Percentiles rank a stretch among this genome's conserved stretches.
phyloP scores from a whole-genome alignment of 2,888 invertebrate species.

The Helicoverpa assulta region DNA sequence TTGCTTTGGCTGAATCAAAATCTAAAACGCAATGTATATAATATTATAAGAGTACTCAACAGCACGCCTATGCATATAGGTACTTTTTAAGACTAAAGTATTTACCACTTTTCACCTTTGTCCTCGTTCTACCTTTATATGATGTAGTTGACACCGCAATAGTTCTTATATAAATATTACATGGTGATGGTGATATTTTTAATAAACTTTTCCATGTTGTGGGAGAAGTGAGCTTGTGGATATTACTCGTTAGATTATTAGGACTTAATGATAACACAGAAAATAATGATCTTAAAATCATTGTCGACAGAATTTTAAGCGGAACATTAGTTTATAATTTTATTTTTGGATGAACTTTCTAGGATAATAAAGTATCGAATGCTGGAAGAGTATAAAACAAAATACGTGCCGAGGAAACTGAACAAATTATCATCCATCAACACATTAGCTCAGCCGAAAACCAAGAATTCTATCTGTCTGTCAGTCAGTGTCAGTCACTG shows the following conservation, averaged over 20 bases:
- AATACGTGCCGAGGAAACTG: too few relatives aligned
- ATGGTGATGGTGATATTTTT: slow-evolving; percentile 6
- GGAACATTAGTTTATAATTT: neutral
- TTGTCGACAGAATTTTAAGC: slow-evolving; percentile 11
- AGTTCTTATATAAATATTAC: slow-evolving; percentile 4
- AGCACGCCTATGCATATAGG: too few relatives aligned
- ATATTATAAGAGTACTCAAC: too few relatives aligned
- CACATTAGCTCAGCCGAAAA: too few relatives aligned
- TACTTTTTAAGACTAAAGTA: neutral
- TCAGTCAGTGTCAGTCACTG: too few relatives aligned
- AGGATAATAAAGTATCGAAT: too few relatives aligned
- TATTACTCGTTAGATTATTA: slow-evolving; percentile 7
- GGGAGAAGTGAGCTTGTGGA: slow-evolving; percentile 10
- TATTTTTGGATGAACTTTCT: neutral
- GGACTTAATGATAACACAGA: slow-evolving; percentile 27
- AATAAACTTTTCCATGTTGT: slow-evolving; percentile 5
- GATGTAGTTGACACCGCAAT: slow-evolving; percentile 2
- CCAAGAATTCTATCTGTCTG: too few relatives aligned
- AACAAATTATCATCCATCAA: too few relatives aligned
- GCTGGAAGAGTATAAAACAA: too few relatives aligned
- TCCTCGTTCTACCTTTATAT: slow-evolving; percentile 29
- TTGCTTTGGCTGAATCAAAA: slow-evolving; percentile 74
- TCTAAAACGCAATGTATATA: slow-evolving; percentile 59
- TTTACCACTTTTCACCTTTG: slow-evolving; percentile 38
- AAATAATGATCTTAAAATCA: slow-evolving; percentile 49